phyloP scores from a whole-genome alignment of 1,140 invertebrate species.

The Calliopsis andreniformis region DNA sequence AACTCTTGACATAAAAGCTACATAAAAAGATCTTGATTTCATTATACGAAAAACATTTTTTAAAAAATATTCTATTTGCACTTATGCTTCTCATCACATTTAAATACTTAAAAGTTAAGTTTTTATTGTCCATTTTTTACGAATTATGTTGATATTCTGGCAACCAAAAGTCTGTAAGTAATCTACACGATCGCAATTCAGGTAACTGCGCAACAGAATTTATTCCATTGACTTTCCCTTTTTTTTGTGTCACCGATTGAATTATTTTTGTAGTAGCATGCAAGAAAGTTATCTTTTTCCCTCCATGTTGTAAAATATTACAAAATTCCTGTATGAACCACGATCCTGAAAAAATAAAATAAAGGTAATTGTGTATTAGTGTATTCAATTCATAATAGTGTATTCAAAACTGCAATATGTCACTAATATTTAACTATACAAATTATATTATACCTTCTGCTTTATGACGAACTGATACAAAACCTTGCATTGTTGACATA shows the following conservation, averaged over 20 bases:
- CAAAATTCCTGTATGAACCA: constrained; percentile 72
- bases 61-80: neutral
- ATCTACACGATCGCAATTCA: constrained; percentile 44
- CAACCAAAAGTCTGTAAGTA: constrained; percentile 47
- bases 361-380: no score
- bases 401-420: neutral
- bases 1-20: no score
- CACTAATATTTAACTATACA: neutral
- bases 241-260: constrained; percentile 17
- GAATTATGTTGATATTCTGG: neutral
- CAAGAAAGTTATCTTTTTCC: constrained; percentile 31
- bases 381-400: neutral
- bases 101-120: no score
- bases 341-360: constrained; percentile 60
- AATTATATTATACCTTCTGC: constrained; percentile 53
- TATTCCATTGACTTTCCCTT: constrained; percentile 26
- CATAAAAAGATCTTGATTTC: neutral
- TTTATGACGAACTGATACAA: constrained; percentile 60
- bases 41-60: neutral
- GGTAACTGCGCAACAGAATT: constrained; percentile 45
- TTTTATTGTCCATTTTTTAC: neutral
- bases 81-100: no score
- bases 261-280: constrained; percentile 41
- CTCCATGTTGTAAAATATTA: constrained; percentile 49
- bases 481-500: constrained; percentile 62